Conservation (phyloP, 2,888 invertebrate species). For the Villa cingulata region DNA sequence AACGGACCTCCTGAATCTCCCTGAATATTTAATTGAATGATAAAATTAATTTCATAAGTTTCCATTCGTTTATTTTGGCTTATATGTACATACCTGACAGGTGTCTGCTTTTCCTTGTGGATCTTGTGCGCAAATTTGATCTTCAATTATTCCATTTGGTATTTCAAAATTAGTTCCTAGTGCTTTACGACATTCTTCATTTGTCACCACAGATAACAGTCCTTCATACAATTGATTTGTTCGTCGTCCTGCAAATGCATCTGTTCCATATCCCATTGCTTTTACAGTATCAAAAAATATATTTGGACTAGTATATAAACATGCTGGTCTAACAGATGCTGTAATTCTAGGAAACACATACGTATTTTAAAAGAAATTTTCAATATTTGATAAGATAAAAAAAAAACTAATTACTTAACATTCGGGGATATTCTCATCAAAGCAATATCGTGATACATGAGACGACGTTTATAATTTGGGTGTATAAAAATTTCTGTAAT, state of each 20-base stretch:
- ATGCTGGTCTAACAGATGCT: conserved; percentile 40
- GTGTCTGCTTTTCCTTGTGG: conserved; percentile 8
- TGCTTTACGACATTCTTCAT: conserved; percentile 21
- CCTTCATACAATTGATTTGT: conserved; percentile 29
- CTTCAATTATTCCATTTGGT: conserved; percentile 25
- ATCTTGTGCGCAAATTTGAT: conserved; percentile 31
- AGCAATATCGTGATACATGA: conserved; percentile 50
- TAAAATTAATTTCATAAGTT: neutral
- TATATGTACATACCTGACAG: neutral
- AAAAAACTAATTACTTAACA: neutral
- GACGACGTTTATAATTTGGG: conserved; percentile 33
- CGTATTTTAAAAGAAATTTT: no score
- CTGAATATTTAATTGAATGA: neutral
- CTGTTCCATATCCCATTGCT: conserved; percentile 50
- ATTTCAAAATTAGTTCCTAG: conserved; percentile 15
- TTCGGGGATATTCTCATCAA: conserved; percentile 37
- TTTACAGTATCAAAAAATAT: conserved; percentile 36
- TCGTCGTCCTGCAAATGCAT: conserved; percentile 30
- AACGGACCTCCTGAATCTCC: conserved; percentile 5
- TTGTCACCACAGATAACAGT: conserved; percentile 26
- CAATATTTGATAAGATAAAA: no score
- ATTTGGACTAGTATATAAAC: conserved; percentile 37
- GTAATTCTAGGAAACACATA: no score
- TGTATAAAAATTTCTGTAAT: conserved; percentile 32
- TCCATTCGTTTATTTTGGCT: no score